Evolutionary conservation across 2,797 vertebrate genomes (phyloP).

Genomic region (Alca torda): DNA sequence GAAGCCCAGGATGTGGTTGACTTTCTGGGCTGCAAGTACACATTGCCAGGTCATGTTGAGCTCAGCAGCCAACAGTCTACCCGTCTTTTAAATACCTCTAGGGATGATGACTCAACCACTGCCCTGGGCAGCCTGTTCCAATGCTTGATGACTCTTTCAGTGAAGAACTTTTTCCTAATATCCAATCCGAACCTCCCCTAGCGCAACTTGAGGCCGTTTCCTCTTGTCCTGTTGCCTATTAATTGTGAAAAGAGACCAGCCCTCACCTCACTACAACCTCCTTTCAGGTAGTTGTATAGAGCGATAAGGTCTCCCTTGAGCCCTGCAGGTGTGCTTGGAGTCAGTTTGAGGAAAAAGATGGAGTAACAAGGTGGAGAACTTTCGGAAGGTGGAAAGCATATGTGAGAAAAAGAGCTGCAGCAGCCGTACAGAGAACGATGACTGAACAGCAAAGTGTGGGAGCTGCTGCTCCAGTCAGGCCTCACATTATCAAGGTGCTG

Average conservation of each 20-base stretch:
- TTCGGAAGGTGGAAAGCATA: fast-evolving
- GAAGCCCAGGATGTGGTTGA: not conserved
- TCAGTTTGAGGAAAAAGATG: not conserved
- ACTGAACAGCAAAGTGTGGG: fast-evolving
- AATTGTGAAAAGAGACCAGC: not conserved
- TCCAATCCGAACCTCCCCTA: not conserved
- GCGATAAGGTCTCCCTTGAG: not conserved
- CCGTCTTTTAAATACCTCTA: not conserved
- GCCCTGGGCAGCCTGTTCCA: not conserved
- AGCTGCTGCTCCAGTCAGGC: not conserved
- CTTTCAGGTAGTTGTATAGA: not conserved
- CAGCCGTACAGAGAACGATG: fast-evolving
- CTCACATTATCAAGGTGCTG: fast-evolving
- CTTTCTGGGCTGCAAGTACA: not conserved
- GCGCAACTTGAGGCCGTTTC: not conserved
- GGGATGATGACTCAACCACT: not conserved
- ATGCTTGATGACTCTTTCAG: not conserved
- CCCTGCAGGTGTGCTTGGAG: not conserved
- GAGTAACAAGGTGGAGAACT: fast-evolving
- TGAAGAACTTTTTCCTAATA: not conserved
- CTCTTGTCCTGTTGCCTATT: not conserved
- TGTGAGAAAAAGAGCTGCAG: not conserved
- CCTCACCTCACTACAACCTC: not conserved
- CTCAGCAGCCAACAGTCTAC: not conserved
- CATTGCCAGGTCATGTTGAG: not conserved